Evolutionary conservation across 1,140 invertebrate species (phyloP), one percentile per base, ranked within the genome.

Genomic region (Elymnias hypermnestra): DNA sequence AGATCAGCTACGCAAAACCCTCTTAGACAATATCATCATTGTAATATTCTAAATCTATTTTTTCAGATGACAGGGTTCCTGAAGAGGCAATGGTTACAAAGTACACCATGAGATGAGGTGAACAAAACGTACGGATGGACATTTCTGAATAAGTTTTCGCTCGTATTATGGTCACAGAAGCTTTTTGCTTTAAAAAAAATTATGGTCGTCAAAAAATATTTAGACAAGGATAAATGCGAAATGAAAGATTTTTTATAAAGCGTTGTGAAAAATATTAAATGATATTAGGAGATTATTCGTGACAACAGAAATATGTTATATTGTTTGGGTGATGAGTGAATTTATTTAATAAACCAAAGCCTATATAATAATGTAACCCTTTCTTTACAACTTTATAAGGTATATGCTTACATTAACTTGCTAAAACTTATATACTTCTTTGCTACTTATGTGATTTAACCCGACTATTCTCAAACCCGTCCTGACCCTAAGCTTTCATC

Each of bases 21-120:
- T n/a, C n/a, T n/a, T n/a, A n/a, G n/a, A n/a, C n/a, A n/a, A n/a
- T n/a, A n/a, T n/a, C n/a, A n/a, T n/a, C n/a, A n/a, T n/a, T n/a
- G n/a, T n/a, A n/a, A n/a, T n/a, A n/a, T n/a, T n/a, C n/a, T n/a
- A n/a, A n/a, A n/a, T n/a, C n/a, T n/a, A n/a, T n/a, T n/a, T n/a
- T 78, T 84, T 12, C 78, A 84, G 81, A 84, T 84, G 81, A 84
- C 81, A 84, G 66, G 65, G 70, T 52, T 79, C 74, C 57, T 84
- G 81, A 82, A 82, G 63, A 73, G 60, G 59, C 48, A 43, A 73
- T 26, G 78, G 71, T 25, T 74, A 79, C 58, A 81, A 60, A 70
- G 72, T 83, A 59, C 57, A 81, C 48, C 63, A 81, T 52, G 77
- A 76, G 48, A 57, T 70, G 55, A 70, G 60, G 51, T 78, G 70